Percentiles rank a stretch among this genome's conserved stretches.
These are phyloP conservation scores for Theodoxus fluviatilis DNA, from an alignment of 2,888 invertebrate species.

Conservation along the genomic window DNA sequence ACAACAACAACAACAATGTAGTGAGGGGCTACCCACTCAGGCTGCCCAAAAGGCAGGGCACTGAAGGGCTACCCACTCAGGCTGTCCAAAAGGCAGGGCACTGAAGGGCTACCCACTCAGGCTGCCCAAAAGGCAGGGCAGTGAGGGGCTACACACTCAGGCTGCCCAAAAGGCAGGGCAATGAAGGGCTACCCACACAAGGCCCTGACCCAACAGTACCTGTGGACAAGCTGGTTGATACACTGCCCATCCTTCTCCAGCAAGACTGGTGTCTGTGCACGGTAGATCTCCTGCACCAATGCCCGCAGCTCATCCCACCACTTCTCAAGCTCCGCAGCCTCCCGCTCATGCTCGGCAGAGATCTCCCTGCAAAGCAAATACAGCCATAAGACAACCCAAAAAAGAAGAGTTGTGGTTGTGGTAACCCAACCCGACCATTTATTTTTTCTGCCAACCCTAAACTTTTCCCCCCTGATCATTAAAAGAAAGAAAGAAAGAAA, in stretches of 20 bases:
- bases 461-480: too few relatives aligned
- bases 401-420: too few relatives aligned
- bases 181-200: not conserved
- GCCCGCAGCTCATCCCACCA: slow-evolving; percentile 68
- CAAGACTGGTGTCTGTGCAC: slow-evolving; percentile 32
- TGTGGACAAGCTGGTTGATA: slow-evolving; percentile 65
- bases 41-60: too few relatives aligned
- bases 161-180: not conserved
- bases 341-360: slow-evolving; percentile 64
- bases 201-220: slow-evolving; percentile 54
- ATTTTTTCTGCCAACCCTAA: too few relatives aligned
- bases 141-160: not conserved
- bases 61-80: too few relatives aligned
- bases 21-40: too few relatives aligned
- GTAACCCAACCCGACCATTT: too few relatives aligned
- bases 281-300: slow-evolving; percentile 62
- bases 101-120: not conserved
- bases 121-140: too few relatives aligned
- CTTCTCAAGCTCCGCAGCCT: slow-evolving; percentile 66
- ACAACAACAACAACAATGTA: too few relatives aligned
- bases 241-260: slow-evolving; percentile 50
- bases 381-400: too few relatives aligned
- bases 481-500: too few relatives aligned
- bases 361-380: slow-evolving; percentile 57
- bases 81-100: too few relatives aligned